A percentile compares a stretch with the other conserved stretches of the same genome.
These are phyloP conservation scores for Botia kubotai DNA, from an alignment of 2,797 vertebrate genomes.

Conservation along the genomic window DNA sequence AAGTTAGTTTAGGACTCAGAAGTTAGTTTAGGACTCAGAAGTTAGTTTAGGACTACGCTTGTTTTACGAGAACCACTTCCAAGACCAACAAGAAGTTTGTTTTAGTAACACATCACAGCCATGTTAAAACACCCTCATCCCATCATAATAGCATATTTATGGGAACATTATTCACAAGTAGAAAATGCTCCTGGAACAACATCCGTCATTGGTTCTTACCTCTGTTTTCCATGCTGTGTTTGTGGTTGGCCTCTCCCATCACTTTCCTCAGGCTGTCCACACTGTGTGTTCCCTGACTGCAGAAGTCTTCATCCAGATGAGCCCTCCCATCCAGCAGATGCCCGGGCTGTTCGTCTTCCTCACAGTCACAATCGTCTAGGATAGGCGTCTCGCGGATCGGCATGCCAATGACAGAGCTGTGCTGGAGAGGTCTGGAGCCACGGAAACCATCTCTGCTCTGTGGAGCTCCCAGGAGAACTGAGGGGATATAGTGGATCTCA, in stretches of 20 bases:
- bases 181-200: too few species aligned
- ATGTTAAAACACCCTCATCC: too few species aligned
- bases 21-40: too few species aligned
- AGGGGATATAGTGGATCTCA: constrained; percentile 99
- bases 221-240: constrained; percentile 87
- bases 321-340: constrained; percentile 72
- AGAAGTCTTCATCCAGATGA: constrained; percentile 66
- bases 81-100: too few species aligned
- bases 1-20: too few species aligned
- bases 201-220: constrained; percentile 73
- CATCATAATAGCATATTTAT: too few species aligned
- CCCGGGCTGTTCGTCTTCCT: constrained; percentile 84
- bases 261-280: constrained; percentile 83
- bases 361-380: constrained; percentile 92
- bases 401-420: constrained; percentile 92
- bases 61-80: too few species aligned
- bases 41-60: too few species aligned
- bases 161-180: too few species aligned
- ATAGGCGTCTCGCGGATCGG: constrained; percentile 97
- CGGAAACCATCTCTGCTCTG: constrained; percentile 93
- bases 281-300: constrained; percentile 63
- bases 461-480: constrained; percentile 88
- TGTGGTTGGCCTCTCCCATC: constrained; percentile 80
- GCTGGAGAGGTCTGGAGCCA: constrained; percentile 83
- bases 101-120: too few species aligned